phyloP scores from a whole-genome alignment of 1,140 invertebrate species.

The Anastrepha obliqua region DNA sequence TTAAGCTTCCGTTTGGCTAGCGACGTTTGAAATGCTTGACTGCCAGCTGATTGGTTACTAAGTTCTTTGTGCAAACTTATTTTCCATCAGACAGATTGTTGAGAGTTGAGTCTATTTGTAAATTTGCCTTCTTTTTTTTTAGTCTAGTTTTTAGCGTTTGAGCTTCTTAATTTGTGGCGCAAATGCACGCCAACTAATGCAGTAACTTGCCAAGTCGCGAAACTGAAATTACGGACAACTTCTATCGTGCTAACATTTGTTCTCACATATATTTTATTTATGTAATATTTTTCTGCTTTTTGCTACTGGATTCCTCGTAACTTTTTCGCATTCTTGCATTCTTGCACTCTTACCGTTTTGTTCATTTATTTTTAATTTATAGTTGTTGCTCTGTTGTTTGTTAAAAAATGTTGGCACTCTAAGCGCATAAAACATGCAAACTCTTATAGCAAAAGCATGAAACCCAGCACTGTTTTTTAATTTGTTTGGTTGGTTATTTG shows the following conservation, averaged over 20 bases:
- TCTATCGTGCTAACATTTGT: neutral
- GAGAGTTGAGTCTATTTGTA: neutral
- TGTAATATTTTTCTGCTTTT: neutral
- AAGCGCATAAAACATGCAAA: constrained; percentile 10
- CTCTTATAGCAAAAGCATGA: neutral
- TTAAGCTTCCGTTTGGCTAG: neutral
- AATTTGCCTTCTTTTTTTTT: neutral
- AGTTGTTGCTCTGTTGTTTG: too few relatives aligned
- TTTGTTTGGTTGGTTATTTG: neutral
- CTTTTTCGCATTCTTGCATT: neutral
- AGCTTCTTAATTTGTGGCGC: constrained; percentile 27
- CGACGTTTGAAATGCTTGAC: neutral
- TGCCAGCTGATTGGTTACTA: neutral
- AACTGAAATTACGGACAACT: neutral
- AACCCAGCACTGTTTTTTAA: neutral
- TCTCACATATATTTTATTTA: neutral
- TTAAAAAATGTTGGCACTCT: neutral
- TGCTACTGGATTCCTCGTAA: neutral
- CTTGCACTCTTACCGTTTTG: neutral
- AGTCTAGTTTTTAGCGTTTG: neutral
- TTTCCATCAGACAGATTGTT: neutral
- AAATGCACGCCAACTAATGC: neutral
- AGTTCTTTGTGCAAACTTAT: neutral
- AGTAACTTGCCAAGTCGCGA: neutral
- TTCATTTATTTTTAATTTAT: neutral